Evolutionary conservation across 1,140 invertebrate genomes (phyloP), one percentile per base, ranked within the genome.

Genomic region (Halyomorpha halys): DNA sequence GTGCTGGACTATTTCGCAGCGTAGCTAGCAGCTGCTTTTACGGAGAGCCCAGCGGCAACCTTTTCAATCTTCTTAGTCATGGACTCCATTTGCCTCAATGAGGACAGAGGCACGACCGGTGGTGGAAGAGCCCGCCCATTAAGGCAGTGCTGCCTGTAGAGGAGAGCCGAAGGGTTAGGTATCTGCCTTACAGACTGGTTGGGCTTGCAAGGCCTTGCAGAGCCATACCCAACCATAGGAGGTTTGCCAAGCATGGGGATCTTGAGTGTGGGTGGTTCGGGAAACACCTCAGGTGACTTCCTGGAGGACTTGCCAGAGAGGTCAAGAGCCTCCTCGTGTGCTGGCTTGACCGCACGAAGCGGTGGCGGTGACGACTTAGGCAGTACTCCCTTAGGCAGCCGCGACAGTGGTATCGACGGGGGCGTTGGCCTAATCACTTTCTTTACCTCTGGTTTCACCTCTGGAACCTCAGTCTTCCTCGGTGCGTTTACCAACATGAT

Each of bases 181-280:
- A 76, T 76, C 59, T 75, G 73, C 14, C 74, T 63, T 3, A 76
- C 72, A 30, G 63, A 69, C 61, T 74, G 73, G 66, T 74, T 76
- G 21, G 72, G 73, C 11, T 56, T 44, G 14, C 49, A 61, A 13
- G 65, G 56, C 18, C 16, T 8, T 13, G 59, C 59, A 3, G 23
- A n/a, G 15, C 23, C 60, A 5, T 44, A 45, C 2, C 44, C 34
- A 3, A 16, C 6, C 15, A 23, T 4, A 0, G 44, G 23, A 13
- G 16, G 14, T 25, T 27, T 61, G 27, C 30, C 45, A 16, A 54
- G 61, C 44, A 65, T 19, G n/a, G 64, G 62, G 39, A 63, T 65
- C 44, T 62, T 62, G 18, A 65, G 25, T 19, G 51, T 19, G 27
- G 72, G 69, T 0, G 71, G 71, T 4, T 72, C 54, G 0, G 70